These are phyloP conservation scores for Eumerus sabulonum DNA, from an alignment of 2,888 invertebrate species.

Conservation along the genomic window DNA sequence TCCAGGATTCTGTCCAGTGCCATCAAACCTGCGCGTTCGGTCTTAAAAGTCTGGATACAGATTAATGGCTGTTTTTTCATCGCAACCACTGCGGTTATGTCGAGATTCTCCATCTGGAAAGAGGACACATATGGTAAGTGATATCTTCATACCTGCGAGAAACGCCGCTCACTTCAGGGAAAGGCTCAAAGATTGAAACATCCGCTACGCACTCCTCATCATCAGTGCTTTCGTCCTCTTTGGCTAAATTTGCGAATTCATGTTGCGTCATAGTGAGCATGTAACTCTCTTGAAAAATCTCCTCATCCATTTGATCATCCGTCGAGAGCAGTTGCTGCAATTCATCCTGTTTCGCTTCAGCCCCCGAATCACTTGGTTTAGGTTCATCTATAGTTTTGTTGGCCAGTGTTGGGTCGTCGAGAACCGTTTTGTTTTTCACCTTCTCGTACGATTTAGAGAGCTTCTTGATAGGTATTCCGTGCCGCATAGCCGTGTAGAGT, in stretches of 20 bases:
- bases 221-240: slow-evolving; percentile 42
- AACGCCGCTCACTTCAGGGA: slow-evolving; percentile 81
- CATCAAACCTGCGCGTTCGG: slow-evolving; percentile 83
- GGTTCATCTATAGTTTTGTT: slow-evolving; percentile 54
- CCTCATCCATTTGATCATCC: slow-evolving; percentile 76
- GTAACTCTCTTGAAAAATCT: slow-evolving; percentile 83
- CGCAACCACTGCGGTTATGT: slow-evolving; percentile 82
- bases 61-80: slow-evolving; percentile 84
- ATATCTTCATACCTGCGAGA: not conserved
- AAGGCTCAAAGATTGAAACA: slow-evolving; percentile 81
- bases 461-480: slow-evolving; percentile 81
- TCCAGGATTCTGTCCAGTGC: slow-evolving; percentile 86
- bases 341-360: slow-evolving; percentile 72
- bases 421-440: slow-evolving; percentile 72
- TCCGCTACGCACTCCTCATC: slow-evolving; percentile 71
- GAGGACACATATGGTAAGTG: not conserved
- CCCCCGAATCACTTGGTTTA: slow-evolving; percentile 33
- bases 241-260: slow-evolving; percentile 53
- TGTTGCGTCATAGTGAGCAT: slow-evolving; percentile 85
- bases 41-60: slow-evolving; percentile 89
- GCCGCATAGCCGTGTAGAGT: slow-evolving; percentile 82
- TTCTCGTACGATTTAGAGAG: slow-evolving; percentile 80
- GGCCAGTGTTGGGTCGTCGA: slow-evolving; percentile 53
- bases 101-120: slow-evolving; percentile 83
- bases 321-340: slow-evolving; percentile 73